A percentile compares a stretch with the other conserved stretches of the same genome.
These are phyloP conservation scores for Macroglossus sobrinus DNA, from an alignment of 2,113 vertebrate species.

Conservation along the genomic window DNA sequence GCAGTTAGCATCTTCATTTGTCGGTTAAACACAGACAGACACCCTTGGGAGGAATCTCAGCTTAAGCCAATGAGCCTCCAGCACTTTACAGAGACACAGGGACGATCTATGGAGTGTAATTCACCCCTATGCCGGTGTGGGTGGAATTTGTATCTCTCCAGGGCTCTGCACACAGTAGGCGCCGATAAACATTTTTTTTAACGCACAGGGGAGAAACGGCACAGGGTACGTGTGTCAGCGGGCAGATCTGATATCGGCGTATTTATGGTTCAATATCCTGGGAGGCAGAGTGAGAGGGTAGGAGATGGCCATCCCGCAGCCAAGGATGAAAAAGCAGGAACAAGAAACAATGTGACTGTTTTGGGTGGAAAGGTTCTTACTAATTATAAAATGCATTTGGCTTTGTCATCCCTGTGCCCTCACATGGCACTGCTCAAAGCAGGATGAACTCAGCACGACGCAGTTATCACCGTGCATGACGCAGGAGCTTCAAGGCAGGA, in stretches of 20 bases:
- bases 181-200: background rate
- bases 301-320: background rate
- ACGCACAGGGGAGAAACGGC: background rate
- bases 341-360: background rate
- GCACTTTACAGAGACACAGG: background rate
- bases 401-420: background rate
- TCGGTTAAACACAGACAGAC: background rate
- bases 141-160: background rate
- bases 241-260: background rate
- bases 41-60: background rate
- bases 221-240: accelerated
- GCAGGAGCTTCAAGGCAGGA: background rate
- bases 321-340: background rate
- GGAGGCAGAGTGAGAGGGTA: background rate
- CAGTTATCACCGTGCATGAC: accelerated
- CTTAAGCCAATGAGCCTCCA: background rate
- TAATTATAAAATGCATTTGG: accelerated
- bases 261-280: background rate
- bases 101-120: accelerated
- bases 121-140: background rate
- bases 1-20: background rate
- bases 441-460: accelerated
- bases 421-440: background rate
- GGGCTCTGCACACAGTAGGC: background rate
- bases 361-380: background rate